These are phyloP conservation scores for Lepidonotus clava DNA, from an alignment of 2,888 invertebrate species.

Conservation along the genomic window DNA sequence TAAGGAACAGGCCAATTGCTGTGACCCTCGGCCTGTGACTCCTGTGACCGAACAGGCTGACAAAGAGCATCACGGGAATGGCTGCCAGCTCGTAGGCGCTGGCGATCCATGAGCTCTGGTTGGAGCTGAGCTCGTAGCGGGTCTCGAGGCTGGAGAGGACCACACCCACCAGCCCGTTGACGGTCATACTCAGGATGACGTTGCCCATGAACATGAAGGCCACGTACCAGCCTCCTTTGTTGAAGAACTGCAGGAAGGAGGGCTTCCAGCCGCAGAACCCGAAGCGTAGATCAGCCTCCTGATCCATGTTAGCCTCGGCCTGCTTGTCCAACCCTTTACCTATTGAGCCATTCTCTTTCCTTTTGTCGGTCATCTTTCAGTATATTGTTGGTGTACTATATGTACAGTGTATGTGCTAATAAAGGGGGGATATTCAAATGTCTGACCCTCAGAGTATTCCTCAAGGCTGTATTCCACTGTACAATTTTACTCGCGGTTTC, in stretches of 20 bases:
- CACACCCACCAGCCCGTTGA: slow-evolving; percentile 53
- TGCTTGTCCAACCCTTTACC: neutral
- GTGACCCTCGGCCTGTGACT: neutral
- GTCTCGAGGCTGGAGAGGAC: slow-evolving; percentile 51
- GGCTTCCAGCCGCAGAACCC: slow-evolving; percentile 35
- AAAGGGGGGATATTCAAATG: too few relatives aligned
- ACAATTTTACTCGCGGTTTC: too few relatives aligned
- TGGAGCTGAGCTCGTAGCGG: slow-evolving; percentile 47
- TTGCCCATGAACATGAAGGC: slow-evolving; percentile 51
- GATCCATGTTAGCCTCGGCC: neutral
- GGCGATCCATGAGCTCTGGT: slow-evolving; percentile 56
- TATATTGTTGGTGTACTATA: too few relatives aligned
- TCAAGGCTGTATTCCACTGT: too few relatives aligned
- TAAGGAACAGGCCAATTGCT: neutral
- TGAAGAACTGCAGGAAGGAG: slow-evolving; percentile 31
- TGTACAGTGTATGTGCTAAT: too few relatives aligned
- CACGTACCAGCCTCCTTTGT: neutral
- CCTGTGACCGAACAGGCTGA: slow-evolving; percentile 23
- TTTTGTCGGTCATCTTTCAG: too few relatives aligned
- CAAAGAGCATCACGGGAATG: slow-evolving; percentile 31
- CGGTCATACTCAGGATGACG: slow-evolving; percentile 46
- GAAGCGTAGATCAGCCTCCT: neutral
- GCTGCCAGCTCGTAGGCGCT: slow-evolving; percentile 50
- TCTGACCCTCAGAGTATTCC: too few relatives aligned
- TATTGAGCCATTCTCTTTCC: too few relatives aligned